Evolutionary conservation across 2,888 invertebrate genomes (phyloP), one percentile per base, ranked within the genome.

Genomic region (Ceraclea dissimilis): DNA sequence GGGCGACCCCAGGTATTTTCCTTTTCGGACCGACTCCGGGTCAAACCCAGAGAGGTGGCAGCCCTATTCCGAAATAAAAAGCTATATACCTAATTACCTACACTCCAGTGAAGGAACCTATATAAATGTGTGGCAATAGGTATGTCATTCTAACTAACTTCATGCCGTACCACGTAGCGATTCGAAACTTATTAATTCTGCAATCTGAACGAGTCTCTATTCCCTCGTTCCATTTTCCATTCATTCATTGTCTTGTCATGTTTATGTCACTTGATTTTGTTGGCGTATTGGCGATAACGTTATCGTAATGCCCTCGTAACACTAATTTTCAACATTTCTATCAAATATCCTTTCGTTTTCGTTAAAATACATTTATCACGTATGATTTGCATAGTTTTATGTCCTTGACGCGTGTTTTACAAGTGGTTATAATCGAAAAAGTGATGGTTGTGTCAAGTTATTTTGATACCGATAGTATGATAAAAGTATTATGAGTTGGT

Each of bases 401-500:
- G 16, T 39, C 39, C 16, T n/a, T 16, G 16, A 13, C 13, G 13
- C 4, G 5, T 39, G 13, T 39, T n/a, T 39, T 39, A 16, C 13
- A 16, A n/a, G 39, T 39, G 39, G 2, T n/a, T n/a, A 39, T 4
- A n/a, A n/a, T 39, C 39, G 13, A 13, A 39, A 26, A 39, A 8
- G 39, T 39, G 13, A 39, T 39, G 16, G n/a, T 16, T 39, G 26
- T 39, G 16, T 39, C 16, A 13, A 13, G 39, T 53, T 57, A 58
- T 54, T 58, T 58, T 54, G 54, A 55, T 51, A 26, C 16, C 4
- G 47, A 22, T 26, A n/a, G n/a, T n/a, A 58, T 54, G 52, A 49
- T 58, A 49, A 44, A 49, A 44, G 34, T 44, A 88, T 88, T 44
- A 88, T 88, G 88, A 86, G 85, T 68, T 86, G 87, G 86, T 73